These are phyloP conservation scores for Gulo gulo DNA, from an alignment of 2,113 vertebrate species.

Conservation along the genomic window DNA sequence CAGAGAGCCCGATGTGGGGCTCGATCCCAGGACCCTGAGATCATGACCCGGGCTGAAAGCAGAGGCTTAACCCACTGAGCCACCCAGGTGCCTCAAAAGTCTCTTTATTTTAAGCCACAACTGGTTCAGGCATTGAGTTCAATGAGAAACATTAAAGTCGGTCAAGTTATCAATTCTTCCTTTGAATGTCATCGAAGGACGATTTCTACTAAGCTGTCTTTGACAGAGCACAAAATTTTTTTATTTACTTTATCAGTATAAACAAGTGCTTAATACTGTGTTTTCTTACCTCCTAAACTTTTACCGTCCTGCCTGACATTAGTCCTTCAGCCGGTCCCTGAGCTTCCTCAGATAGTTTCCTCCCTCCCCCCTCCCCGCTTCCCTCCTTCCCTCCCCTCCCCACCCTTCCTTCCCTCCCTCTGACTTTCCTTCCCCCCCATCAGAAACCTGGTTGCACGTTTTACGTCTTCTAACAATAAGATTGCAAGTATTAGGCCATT, in stretches of 20 bases:
- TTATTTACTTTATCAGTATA: background rate
- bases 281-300: background rate
- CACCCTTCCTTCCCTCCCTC: accelerated
- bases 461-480: background rate
- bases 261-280: accelerated
- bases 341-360: background rate
- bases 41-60: no score
- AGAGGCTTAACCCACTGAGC: no score
- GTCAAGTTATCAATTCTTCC: background rate
- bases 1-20: no score
- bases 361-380: no score
- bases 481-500: background rate
- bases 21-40: no score
- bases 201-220: background rate
- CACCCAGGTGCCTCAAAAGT: background rate
- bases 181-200: background rate
- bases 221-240: background rate
- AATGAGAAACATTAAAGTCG: background rate
- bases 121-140: background rate
- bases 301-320: background rate
- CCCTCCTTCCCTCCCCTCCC: accelerated
- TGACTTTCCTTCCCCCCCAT: background rate
- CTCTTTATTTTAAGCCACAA: background rate
- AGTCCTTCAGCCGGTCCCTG: no score
- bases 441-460: background rate